A percentile compares a stretch with the other conserved stretches of the same genome.
phyloP scores from a whole-genome alignment of 2,797 vertebrate genomes.

The Liparis tanakae region DNA sequence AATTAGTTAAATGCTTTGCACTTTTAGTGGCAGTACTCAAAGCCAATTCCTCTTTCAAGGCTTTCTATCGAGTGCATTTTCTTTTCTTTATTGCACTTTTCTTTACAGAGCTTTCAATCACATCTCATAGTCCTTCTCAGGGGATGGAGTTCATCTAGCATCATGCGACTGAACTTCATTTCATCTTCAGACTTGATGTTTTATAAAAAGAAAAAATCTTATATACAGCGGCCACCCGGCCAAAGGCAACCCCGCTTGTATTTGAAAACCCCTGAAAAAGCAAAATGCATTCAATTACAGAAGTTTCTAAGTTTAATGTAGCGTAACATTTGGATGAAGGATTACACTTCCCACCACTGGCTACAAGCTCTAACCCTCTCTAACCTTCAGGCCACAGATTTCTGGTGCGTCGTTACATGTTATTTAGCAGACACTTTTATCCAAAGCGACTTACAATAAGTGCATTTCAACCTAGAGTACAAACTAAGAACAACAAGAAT shows the following conservation, averaged over 20 bases:
- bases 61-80: conserved; percentile 22
- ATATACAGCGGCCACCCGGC: not conserved
- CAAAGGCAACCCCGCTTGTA: not conserved
- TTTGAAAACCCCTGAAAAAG: not conserved
- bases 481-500: too few relatives aligned
- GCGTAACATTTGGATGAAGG: conserved; percentile 1
- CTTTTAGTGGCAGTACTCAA: conserved; percentile 11
- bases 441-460: too few relatives aligned
- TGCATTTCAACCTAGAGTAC: too few relatives aligned
- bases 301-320: not conserved
- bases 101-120: not conserved
- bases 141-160: not conserved
- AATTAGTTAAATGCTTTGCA: conserved; percentile 48
- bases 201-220: too few relatives aligned
- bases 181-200: too few relatives aligned
- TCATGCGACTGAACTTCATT: not conserved
- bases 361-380: conserved; percentile 1
- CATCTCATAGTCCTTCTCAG: not conserved
- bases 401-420: not conserved
- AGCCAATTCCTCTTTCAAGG: conserved; percentile 28
- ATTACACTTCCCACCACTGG: not conserved
- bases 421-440: too few relatives aligned
- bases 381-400: conserved; percentile 6
- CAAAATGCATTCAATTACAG: not conserved
- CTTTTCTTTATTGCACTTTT: not conserved